Evolutionary conservation across 2,888 invertebrate species (phyloP).

Genomic region (Drosophila emarginata): DNA sequence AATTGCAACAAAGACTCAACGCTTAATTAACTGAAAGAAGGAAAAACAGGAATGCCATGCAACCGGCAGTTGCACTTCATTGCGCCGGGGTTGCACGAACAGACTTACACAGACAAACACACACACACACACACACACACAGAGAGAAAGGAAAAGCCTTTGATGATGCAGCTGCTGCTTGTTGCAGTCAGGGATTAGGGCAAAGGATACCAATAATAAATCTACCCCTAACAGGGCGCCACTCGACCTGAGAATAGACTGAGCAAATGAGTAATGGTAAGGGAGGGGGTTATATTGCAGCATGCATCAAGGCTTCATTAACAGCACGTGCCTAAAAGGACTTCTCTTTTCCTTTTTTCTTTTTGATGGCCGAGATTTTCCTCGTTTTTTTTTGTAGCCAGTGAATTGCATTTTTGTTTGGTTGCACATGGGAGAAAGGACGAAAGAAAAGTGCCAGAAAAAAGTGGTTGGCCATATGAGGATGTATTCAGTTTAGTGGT

Average conservation of each 20-base stretch:
- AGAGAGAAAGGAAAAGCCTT: constrained; percentile 39
- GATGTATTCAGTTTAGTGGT: constrained; percentile 38
- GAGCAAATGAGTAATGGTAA: not conserved
- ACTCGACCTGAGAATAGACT: constrained; percentile 40
- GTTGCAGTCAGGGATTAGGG: constrained; percentile 56
- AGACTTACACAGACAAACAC: constrained; percentile 5
- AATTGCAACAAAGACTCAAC: constrained; percentile 70
- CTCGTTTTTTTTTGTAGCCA: constrained; percentile 26
- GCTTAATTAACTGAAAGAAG: constrained; percentile 64
- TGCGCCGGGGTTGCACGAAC: constrained; percentile 40
- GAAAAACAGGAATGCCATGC: constrained; percentile 40
- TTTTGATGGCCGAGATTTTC: constrained; percentile 57
- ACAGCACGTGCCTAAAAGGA: constrained; percentile 62
- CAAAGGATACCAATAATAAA: constrained; percentile 36
- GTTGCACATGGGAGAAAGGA: constrained; percentile 24
- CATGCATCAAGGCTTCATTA: constrained; percentile 65
- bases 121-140: not conserved
- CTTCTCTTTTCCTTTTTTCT: constrained; percentile 26
- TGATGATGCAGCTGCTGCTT: constrained; percentile 55
- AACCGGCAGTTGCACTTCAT: constrained; percentile 47
- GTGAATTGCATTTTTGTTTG: constrained; percentile 40
- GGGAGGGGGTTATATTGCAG: constrained; percentile 13
- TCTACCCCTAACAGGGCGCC: constrained; percentile 44
- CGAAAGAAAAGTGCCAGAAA: constrained; percentile 16
- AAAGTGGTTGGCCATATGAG: constrained; percentile 40